Evolutionary conservation across 2,797 vertebrate genomes (phyloP).

Genomic region (Anguilla pacifica): DNA sequence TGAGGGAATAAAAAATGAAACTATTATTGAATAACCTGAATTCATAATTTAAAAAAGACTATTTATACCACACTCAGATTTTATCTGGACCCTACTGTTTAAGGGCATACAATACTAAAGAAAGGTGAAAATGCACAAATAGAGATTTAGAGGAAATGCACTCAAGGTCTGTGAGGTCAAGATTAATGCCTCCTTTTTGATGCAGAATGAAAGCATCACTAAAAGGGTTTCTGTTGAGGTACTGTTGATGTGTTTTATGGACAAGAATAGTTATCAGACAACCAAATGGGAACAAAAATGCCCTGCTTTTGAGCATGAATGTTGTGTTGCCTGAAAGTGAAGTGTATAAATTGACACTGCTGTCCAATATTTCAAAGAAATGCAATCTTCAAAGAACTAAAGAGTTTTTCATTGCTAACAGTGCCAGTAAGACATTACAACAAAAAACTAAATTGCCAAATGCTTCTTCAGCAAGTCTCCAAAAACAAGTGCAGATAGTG

Average conservation of each 20-base stretch:
- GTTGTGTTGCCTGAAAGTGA: neutral
- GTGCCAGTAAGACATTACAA: neutral
- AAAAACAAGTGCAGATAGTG: neutral
- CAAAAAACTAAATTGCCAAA: neutral
- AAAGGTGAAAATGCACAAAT: neutral
- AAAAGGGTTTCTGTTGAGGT: neutral
- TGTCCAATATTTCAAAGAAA: constrained; percentile 1
- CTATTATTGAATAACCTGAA: neutral
- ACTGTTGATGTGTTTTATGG: neutral
- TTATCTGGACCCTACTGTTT: neutral
- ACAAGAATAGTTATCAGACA: neutral
- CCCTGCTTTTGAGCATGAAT: neutral
- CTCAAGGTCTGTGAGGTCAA: neutral
- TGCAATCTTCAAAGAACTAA: constrained; percentile 1
- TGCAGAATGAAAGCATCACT: no score
- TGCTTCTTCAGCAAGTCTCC: neutral
- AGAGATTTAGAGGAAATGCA: neutral
- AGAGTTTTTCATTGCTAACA: neutral
- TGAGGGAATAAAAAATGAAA: neutral
- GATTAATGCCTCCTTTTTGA: neutral
- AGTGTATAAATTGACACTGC: neutral
- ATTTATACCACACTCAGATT: neutral
- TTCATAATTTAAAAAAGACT: neutral
- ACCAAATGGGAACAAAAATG: neutral
- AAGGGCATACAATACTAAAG: neutral